Percentiles rank a stretch among this genome's conserved stretches.
phyloP scores from a whole-genome alignment of 2,113 vertebrate species.

The Oncorhynchus keta region DNA sequence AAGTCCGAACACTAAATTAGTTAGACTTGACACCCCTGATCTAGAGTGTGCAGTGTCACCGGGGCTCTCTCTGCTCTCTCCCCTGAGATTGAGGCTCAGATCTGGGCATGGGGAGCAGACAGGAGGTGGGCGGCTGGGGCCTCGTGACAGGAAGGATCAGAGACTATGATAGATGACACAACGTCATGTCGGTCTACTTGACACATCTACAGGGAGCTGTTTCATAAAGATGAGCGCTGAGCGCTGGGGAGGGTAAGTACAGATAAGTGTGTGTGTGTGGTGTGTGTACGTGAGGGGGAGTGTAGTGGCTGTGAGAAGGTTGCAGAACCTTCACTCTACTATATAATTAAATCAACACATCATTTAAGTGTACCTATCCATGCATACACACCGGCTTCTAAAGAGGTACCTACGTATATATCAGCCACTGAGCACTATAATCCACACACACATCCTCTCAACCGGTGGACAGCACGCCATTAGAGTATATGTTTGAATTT shows the following conservation, averaged over 20 bases:
- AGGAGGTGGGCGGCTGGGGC: constrained; percentile 48
- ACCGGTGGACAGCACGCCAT: no score
- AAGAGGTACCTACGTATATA: background rate
- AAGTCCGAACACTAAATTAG: no score
- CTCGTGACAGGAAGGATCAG: constrained; percentile 44
- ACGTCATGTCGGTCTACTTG: constrained; percentile 30
- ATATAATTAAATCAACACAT: no score
- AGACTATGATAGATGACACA: constrained; percentile 56
- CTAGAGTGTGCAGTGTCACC: constrained; percentile 19
- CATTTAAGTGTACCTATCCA: background rate
- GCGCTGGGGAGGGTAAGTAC: no score
- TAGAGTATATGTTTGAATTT: no score
- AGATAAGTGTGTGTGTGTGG: background rate
- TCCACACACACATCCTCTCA: background rate
- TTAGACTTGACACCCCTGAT: background rate
- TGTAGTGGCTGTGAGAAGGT: background rate
- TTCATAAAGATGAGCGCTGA: constrained; percentile 33
- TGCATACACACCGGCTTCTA: background rate
- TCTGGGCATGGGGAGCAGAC: constrained; percentile 49
- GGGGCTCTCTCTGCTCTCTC: constrained; percentile 29
- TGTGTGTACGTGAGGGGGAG: background rate
- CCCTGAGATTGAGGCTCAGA: constrained; percentile 36
- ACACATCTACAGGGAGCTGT: constrained; percentile 26
- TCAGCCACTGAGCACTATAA: background rate
- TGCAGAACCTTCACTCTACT: no score